Evolutionary conservation across 2,888 invertebrate genomes (phyloP), one percentile per base, ranked within the genome.

Genomic region (Xanthia togata): DNA sequence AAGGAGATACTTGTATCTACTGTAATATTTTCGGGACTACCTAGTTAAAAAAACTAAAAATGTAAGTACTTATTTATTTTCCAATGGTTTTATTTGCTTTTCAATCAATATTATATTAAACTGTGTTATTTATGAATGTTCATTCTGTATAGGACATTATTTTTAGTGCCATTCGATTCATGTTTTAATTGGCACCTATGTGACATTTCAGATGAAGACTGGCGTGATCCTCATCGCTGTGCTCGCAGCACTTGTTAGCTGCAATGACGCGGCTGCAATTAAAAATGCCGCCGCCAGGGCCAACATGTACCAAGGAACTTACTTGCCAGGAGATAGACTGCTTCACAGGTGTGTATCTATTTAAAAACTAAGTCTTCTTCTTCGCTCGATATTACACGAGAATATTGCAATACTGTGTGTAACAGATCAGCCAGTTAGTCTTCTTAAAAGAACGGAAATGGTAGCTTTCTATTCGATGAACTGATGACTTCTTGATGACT

Each of bases 331-430:
- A 6, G 83, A 83, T n/a, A 53, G 76, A 60, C 35, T 82, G 3
- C 64, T 86, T 50, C 78, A 82, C 77, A 86, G 86, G 86, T 86
- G 35, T 44, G 65, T 67, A 60, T 8, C 1, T 41, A 20, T 11
- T 17, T 20, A 0, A 41, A 41, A 44, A 31, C 23, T 9, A 38
- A 9, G 4, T 35, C 1, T 8, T 62, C 3, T 60, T n/a, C 26
- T n/a, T 38, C 17, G 14, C 1, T 47, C 20, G 17, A 55, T 1
- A 1, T 20, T 20, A 44, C 5, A 70, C 0, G 2, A 11, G 1
- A 72, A 35, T 70, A 44, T 6, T 35, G 6, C 12, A 55, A 41
- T 23, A 41, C 0, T 6, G 6, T n/a, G n/a, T 50, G 3, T 57
- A 17, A 5, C 17, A 72, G 17, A 44, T 17, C 2, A 9, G 8